phyloP scores from a whole-genome alignment of 2,797 vertebrate genomes.

The Helarctos malayanus region DNA sequence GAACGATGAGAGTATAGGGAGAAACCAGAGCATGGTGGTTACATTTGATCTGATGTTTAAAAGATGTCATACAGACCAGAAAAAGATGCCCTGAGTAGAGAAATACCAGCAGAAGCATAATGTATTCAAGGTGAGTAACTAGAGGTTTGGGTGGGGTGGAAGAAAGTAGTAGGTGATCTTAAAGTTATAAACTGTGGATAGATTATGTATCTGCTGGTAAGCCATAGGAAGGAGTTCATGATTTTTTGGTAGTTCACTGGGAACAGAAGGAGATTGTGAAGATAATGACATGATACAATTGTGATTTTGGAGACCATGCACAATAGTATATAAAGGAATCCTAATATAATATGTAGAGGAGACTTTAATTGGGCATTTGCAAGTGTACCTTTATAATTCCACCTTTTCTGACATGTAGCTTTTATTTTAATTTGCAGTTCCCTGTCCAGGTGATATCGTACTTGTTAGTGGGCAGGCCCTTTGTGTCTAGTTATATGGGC shows the following conservation, averaged over 20 bases:
- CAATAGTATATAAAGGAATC: neutral
- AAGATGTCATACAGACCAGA: neutral
- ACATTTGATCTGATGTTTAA: constrained; percentile 2
- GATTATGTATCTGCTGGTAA: neutral
- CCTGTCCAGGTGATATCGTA: neutral
- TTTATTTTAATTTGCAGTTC: constrained; percentile 23
- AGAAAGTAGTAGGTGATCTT: neutral
- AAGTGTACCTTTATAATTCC: neutral
- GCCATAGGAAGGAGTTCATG: neutral
- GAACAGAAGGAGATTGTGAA: neutral
- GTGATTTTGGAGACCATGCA: neutral
- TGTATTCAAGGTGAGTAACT: neutral
- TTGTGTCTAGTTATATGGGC: neutral
- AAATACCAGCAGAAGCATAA: neutral
- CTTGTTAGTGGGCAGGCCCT: neutral
- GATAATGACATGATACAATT: neutral
- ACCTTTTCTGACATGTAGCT: neutral
- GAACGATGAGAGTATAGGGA: neutral
- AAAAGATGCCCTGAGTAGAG: neutral
- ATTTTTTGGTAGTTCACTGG: neutral
- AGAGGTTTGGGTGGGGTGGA: neutral
- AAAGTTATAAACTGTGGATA: neutral
- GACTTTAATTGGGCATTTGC: neutral
- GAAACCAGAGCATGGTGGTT: neutral
- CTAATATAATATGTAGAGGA: neutral